Evolutionary conservation across 2,888 invertebrate species (phyloP).

Genomic region (Stenolophus ochropezus): DNA sequence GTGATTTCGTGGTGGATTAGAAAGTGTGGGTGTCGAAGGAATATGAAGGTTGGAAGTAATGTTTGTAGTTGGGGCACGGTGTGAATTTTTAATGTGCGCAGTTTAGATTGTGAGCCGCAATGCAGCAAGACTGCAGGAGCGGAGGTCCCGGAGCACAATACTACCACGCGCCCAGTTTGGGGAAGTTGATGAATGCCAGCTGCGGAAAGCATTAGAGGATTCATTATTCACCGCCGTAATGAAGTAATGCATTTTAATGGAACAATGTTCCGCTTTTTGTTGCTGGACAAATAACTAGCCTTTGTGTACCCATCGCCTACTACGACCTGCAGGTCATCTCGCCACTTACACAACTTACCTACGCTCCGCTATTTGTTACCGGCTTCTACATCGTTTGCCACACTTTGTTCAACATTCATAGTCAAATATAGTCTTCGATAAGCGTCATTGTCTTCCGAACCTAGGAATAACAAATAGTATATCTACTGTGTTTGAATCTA

Average conservation of each 20-base stretch:
- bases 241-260: constrained; percentile 45
- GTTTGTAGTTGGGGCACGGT: constrained; percentile 35
- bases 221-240: constrained; percentile 42
- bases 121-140: constrained; percentile 29
- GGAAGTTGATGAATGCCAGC: constrained; percentile 13
- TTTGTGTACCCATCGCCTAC: background rate
- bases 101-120: constrained; percentile 30
- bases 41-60: constrained; percentile 39
- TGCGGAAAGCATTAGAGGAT: constrained; percentile 37
- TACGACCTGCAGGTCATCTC: too few species aligned
- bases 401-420: too few species aligned
- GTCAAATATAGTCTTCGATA: too few species aligned
- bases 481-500: too few species aligned
- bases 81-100: constrained; percentile 43
- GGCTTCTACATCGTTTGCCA: too few species aligned
- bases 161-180: constrained; percentile 2
- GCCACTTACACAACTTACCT: background rate
- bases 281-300: constrained; percentile 4
- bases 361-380: background rate
- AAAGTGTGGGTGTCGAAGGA: constrained; percentile 35
- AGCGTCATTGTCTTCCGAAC: too few species aligned
- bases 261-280: constrained; percentile 29
- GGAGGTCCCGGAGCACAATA: background rate
- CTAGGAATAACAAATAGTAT: too few species aligned
- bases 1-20: too few species aligned